Conservation (phyloP, 2,113 vertebrate genomes). For the Channa maculata region DNA sequence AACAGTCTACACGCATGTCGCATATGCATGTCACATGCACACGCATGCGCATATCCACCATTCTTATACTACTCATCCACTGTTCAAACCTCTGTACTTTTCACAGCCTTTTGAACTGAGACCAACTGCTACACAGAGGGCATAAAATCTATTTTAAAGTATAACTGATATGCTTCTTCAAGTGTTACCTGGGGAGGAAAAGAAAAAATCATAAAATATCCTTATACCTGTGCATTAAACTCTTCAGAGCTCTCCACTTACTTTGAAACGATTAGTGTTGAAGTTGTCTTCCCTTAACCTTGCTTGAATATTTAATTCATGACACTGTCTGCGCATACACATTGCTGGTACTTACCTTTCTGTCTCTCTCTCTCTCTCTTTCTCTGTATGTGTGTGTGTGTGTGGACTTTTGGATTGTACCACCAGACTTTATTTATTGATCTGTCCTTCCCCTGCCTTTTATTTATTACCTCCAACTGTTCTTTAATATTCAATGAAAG, state of each 20-base stretch:
- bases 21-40: too few relatives aligned
- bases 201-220: not conserved
- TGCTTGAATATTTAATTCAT: constrained; percentile 27
- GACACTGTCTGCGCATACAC: not conserved
- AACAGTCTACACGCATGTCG: too few relatives aligned
- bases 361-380: not conserved
- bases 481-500: constrained; percentile 12
- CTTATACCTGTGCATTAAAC: too few relatives aligned
- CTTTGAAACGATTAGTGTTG: not conserved
- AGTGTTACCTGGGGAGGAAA: not conserved
- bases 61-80: too few relatives aligned
- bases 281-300: not conserved
- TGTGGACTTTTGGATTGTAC: not conserved
- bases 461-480: constrained; percentile 15
- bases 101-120: not conserved
- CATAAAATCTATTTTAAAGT: not conserved
- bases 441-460: not conserved
- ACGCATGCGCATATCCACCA: too few relatives aligned
- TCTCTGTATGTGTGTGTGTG: not conserved
- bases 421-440: constrained; percentile 34
- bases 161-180: not conserved
- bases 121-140: not conserved
- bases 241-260: too few relatives aligned
- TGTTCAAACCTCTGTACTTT: too few relatives aligned
- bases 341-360: not conserved